phyloP scores from a whole-genome alignment of 2,113 vertebrate species.

The Oncorhynchus tshawytscha region DNA sequence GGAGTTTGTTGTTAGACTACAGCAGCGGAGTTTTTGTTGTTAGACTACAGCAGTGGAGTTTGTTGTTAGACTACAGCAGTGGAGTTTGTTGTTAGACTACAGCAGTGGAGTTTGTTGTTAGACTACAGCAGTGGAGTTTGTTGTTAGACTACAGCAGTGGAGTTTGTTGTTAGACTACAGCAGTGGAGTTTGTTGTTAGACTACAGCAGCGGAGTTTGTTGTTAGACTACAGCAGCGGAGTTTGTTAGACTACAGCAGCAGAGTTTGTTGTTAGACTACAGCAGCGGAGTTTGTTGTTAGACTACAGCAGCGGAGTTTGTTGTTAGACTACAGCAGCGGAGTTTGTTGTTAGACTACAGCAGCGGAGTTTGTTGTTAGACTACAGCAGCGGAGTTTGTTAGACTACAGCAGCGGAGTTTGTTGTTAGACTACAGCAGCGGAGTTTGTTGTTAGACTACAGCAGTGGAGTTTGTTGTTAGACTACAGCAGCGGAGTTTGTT shows the following conservation, averaged over 20 bases:
- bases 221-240: not conserved
- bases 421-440: not conserved
- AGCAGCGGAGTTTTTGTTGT: not conserved
- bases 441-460: too few species aligned
- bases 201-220: not conserved
- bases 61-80: not conserved
- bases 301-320: not conserved
- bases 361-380: too few species aligned
- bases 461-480: not conserved
- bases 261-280: not conserved
- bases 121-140: not conserved
- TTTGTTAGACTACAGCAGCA: too few species aligned
- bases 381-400: too few species aligned
- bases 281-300: not conserved
- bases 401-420: not conserved
- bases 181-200: not conserved
- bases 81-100: too few species aligned
- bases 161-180: not conserved
- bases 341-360: not conserved
- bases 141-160: not conserved
- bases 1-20: not conserved
- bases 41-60: not conserved
- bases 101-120: not conserved
- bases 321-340: not conserved
- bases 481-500: not conserved